These are phyloP conservation scores for Bellardia pandia DNA, from an alignment of 2,888 invertebrate species.

Conservation along the genomic window DNA sequence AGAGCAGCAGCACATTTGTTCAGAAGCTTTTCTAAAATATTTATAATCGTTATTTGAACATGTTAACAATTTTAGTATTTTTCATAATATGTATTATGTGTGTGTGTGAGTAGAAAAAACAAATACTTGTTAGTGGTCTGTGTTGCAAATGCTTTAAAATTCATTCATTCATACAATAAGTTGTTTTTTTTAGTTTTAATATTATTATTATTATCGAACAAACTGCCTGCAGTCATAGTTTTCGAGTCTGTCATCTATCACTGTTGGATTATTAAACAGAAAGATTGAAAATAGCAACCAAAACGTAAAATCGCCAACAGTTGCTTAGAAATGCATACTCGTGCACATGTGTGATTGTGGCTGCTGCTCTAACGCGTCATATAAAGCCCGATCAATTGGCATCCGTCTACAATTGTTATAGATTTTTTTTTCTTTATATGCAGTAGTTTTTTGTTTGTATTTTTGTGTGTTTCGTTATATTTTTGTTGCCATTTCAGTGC, in stretches of 20 bases:
- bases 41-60: conserved; percentile 48
- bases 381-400: conserved; percentile 42
- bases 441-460: neutral
- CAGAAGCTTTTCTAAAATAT: conserved; percentile 64
- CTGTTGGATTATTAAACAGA: conserved; percentile 51
- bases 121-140: conserved; percentile 8
- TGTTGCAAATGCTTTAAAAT: conserved; percentile 16
- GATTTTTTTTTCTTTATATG: conserved; percentile 16
- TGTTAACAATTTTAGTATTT: conserved; percentile 46
- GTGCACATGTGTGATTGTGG: neutral
- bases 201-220: conserved; percentile 22
- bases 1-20: conserved; percentile 47
- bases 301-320: conserved; percentile 1
- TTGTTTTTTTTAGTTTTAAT: neutral
- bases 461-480: neutral
- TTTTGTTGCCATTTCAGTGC: conserved; percentile 6
- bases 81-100: conserved; percentile 32
- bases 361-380: conserved; percentile 20
- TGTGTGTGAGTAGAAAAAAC: neutral
- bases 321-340: neutral
- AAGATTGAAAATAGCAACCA: conserved; percentile 7
- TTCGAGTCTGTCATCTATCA: conserved; percentile 68
- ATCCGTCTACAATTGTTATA: conserved; percentile 68
- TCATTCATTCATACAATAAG: conserved; percentile 42
- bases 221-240: conserved; percentile 44